Conservation (phyloP, 2,888 invertebrate genomes). For the Didymodactylos carnosus region DNA sequence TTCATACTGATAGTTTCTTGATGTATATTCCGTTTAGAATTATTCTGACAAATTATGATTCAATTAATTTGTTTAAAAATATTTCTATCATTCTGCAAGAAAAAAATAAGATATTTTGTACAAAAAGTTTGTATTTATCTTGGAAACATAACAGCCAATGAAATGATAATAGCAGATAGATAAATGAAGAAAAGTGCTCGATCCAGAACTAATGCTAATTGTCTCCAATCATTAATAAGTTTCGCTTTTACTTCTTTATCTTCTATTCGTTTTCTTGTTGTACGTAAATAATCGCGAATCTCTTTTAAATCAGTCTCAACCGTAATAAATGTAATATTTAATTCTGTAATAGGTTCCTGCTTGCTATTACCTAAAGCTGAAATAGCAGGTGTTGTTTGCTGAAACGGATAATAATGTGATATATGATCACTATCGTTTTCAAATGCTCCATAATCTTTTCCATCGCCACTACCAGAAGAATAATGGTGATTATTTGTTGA, state of each 20-base stretch:
- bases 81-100: neutral
- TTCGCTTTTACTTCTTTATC: constrained; percentile 11
- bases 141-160: constrained; percentile 11
- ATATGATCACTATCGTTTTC: neutral
- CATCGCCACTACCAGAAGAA: too few relatives aligned
- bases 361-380: too few relatives aligned
- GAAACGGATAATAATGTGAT: neutral
- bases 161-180: constrained; percentile 12
- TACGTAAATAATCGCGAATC: constrained; percentile 11
- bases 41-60: too few relatives aligned
- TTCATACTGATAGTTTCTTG: too few relatives aligned
- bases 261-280: constrained; percentile 12
- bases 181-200: constrained; percentile 13
- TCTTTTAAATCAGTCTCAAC: constrained; percentile 14
- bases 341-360: too few relatives aligned
- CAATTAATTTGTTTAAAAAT: too few relatives aligned
- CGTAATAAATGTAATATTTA: neutral
- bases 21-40: too few relatives aligned
- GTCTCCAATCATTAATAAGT: constrained; percentile 12
- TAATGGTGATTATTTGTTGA: neutral
- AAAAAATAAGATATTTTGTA: neutral
- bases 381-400: neutral
- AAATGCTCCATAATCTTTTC: neutral
- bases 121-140: neutral
- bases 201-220: constrained; percentile 12